These are phyloP conservation scores for Aurelia aurita complex sp. Pacific DNA, from an alignment of 30 jellyfish, hydroid and myxozoan genomes.

Conservation along the genomic window DNA sequence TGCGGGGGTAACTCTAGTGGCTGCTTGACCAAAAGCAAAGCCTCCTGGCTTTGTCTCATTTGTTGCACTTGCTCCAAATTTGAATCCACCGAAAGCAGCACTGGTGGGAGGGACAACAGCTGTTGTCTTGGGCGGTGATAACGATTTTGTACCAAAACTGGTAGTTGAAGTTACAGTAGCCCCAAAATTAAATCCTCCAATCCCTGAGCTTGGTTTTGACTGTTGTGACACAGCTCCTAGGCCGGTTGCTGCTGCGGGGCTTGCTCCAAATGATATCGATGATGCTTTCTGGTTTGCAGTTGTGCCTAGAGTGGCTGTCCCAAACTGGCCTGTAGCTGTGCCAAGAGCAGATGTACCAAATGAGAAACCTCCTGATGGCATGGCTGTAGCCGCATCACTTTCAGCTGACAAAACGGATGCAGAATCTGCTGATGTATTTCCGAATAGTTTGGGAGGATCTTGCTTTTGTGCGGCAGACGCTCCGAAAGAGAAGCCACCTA, in stretches of 20 bases:
- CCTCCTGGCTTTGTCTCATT: slow-evolving; percentile 24
- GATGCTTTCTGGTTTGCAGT: neutral
- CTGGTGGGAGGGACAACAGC: neutral
- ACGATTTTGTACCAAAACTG: neutral
- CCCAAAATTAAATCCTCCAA: slow-evolving; percentile 29
- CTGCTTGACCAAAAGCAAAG: slow-evolving; percentile 22
- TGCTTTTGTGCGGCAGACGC: neutral
- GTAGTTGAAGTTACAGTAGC: neutral
- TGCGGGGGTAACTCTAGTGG: neutral
- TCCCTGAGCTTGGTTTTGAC: neutral
- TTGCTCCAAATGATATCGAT: neutral
- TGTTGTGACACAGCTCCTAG: neutral
- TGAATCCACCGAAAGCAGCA: slow-evolving; percentile 2
- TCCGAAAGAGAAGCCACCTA: slow-evolving; percentile 4
- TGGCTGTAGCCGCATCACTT: neutral
- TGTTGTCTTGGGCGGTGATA: neutral
- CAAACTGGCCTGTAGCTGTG: neutral
- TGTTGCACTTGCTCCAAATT: slow-evolving; percentile 2
- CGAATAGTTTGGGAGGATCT: neutral
- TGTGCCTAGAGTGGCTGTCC: too few relatives aligned
- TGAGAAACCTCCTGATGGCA: neutral
- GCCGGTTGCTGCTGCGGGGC: neutral
- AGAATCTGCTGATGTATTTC: neutral
- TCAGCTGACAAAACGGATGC: neutral
- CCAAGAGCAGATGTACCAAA: neutral